These are phyloP conservation scores for Prorops nasuta DNA, from an alignment of 1,140 invertebrate species.

Conservation along the genomic window DNA sequence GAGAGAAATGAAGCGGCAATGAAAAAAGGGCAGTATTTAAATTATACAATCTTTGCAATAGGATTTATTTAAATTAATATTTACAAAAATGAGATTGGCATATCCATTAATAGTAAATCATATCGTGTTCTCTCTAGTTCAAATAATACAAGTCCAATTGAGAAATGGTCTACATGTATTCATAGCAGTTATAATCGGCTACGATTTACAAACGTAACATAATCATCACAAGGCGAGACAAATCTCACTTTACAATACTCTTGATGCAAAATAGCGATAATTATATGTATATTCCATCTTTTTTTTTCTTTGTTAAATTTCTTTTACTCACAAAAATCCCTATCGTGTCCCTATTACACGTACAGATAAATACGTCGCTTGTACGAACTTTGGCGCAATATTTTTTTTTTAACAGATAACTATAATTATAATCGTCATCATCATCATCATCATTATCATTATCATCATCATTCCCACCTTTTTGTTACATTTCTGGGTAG, in stretches of 20 bases:
- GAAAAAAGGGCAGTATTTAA: constrained; percentile 14
- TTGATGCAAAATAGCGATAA: constrained; percentile 24
- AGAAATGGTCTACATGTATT: constrained; percentile 15
- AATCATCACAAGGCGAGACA: constrained; percentile 31
- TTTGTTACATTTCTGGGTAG: too few species aligned
- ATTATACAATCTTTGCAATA: constrained; percentile 46
- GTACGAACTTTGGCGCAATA: constrained; percentile 28
- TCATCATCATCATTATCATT: constrained; percentile 9
- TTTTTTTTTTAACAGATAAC: constrained; percentile 21
- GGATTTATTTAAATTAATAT: constrained; percentile 49
- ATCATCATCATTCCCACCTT: constrained; percentile 15
- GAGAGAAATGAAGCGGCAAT: neutral
- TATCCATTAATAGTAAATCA: constrained; percentile 33
- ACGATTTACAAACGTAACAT: constrained; percentile 29
- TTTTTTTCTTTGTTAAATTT: constrained; percentile 13
- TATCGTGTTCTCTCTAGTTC: constrained; percentile 26
- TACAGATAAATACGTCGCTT: constrained; percentile 21
- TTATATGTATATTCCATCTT: constrained; percentile 8
- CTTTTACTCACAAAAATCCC: constrained; percentile 13
- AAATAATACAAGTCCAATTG: constrained; percentile 31
- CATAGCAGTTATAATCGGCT: constrained; percentile 27
- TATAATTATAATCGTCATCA: constrained; percentile 13
- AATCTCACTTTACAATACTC: constrained; percentile 26
- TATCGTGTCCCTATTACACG: constrained; percentile 17
- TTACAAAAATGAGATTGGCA: constrained; percentile 46